Evolutionary conservation across 2,113 vertebrate species (phyloP).

Genomic region (human): DNA sequence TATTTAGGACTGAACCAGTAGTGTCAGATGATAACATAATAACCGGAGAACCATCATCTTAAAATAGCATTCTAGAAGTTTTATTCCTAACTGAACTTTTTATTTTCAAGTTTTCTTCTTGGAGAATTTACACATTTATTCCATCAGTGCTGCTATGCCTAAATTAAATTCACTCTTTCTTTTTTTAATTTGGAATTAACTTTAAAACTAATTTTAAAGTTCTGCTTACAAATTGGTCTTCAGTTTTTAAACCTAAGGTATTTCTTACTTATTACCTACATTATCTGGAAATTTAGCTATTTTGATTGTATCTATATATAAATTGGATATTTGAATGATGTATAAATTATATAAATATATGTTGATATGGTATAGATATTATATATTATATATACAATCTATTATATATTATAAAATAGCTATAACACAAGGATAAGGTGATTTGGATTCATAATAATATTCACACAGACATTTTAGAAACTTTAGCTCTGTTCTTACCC

Average conservation of each 20-base stretch:
- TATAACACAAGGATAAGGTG: not conserved
- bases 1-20: not conserved
- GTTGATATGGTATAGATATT: not conserved
- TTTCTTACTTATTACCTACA: not conserved
- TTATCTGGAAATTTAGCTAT: not conserved
- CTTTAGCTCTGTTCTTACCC: not conserved
- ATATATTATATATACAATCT: not conserved
- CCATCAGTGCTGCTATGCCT: rapidly evolving
- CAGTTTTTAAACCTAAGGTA: not conserved
- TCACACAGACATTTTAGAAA: not conserved
- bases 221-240: not conserved
- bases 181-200: not conserved
- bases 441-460: not conserved
- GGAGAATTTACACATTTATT: not conserved
- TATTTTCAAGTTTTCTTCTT: not conserved
- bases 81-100: not conserved
- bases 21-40: not conserved
- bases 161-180: too few species aligned
- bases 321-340: not conserved
- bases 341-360: not conserved
- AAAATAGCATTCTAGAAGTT: not conserved
- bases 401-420: not conserved
- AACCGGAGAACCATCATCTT: not conserved
- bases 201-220: not conserved
- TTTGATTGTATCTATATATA: not conserved